Percentiles rank a stretch among this genome's conserved stretches.
Evolutionary conservation across 2,888 invertebrate genomes (phyloP).

Genomic region (Sclerodermus sp.): DNA sequence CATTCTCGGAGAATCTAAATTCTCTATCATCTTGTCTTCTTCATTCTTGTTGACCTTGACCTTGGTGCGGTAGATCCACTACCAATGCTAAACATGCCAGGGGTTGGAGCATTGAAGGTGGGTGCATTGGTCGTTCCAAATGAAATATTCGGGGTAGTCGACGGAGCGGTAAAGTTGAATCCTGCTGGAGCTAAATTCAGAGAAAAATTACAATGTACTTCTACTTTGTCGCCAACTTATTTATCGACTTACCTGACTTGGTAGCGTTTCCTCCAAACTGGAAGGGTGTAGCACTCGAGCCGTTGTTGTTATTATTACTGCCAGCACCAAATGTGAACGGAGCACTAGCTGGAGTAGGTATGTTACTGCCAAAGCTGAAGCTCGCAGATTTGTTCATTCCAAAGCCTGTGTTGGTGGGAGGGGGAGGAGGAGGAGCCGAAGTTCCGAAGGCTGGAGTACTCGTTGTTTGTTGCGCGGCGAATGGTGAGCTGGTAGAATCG

Average conservation of each 20-base stretch:
- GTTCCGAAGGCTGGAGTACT: slow-evolving; percentile 19
- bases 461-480: not conserved
- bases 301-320: slow-evolving; percentile 13
- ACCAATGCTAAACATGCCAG: slow-evolving; percentile 60
- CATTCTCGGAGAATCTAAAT: slow-evolving; percentile 36
- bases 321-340: slow-evolving; percentile 23
- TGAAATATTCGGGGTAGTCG: slow-evolving; percentile 40
- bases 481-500: not conserved
- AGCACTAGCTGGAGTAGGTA: slow-evolving; percentile 18
- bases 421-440: slow-evolving; percentile 9
- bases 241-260: slow-evolving; percentile 35
- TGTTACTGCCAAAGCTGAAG: slow-evolving; percentile 31
- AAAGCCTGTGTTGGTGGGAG: slow-evolving; percentile 18
- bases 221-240: not conserved
- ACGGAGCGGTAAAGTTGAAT: slow-evolving; percentile 48
- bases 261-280: slow-evolving; percentile 39
- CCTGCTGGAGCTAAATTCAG: slow-evolving; percentile 30
- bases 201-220: not conserved
- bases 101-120: slow-evolving; percentile 34
- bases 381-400: slow-evolving; percentile 3
- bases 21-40: slow-evolving; percentile 56
- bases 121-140: slow-evolving; percentile 36
- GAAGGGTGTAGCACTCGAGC: slow-evolving; percentile 27
- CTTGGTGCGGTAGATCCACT: slow-evolving; percentile 56
- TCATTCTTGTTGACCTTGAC: slow-evolving; percentile 50